Evolutionary conservation across 2,888 invertebrate species (phyloP).

Genomic region (Hirtodrosophila confusa): DNA sequence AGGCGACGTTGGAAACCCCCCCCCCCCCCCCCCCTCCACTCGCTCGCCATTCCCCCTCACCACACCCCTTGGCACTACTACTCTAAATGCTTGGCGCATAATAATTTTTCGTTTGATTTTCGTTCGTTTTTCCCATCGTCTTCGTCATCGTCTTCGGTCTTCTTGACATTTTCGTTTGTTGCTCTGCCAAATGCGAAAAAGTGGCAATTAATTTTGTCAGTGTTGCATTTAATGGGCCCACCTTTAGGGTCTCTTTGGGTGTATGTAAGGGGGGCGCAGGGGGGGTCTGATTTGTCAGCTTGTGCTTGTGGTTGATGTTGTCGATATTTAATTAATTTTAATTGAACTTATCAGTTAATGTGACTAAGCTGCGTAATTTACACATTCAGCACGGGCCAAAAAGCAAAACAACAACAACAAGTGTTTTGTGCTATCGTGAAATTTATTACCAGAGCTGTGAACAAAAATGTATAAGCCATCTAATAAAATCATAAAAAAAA

Average conservation of each 20-base stretch:
- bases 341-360: constrained; percentile 59
- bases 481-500: constrained; percentile 17
- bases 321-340: constrained; percentile 63
- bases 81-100: constrained; percentile 47
- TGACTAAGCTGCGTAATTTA: constrained; percentile 32
- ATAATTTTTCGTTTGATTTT: constrained; percentile 45
- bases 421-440: constrained; percentile 11
- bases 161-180: constrained; percentile 82
- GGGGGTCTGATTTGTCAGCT: constrained; percentile 14
- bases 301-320: constrained; percentile 6
- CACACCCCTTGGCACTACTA: constrained; percentile 4
- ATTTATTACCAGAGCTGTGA: constrained; percentile 23
- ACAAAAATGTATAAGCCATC: constrained; percentile 21
- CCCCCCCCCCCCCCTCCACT: background rate
- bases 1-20: constrained; percentile 36
- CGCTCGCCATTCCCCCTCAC: too few relatives aligned
- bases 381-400: constrained; percentile 22
- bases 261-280: background rate
- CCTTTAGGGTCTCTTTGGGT: constrained; percentile 8
- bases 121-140: constrained; percentile 28
- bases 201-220: constrained; percentile 82
- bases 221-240: constrained; percentile 76
- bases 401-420: background rate
- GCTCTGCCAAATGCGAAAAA: constrained; percentile 81
- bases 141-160: constrained; percentile 12